Conservation (phyloP, 2,888 invertebrate species). For the Drosophila emarginata region DNA sequence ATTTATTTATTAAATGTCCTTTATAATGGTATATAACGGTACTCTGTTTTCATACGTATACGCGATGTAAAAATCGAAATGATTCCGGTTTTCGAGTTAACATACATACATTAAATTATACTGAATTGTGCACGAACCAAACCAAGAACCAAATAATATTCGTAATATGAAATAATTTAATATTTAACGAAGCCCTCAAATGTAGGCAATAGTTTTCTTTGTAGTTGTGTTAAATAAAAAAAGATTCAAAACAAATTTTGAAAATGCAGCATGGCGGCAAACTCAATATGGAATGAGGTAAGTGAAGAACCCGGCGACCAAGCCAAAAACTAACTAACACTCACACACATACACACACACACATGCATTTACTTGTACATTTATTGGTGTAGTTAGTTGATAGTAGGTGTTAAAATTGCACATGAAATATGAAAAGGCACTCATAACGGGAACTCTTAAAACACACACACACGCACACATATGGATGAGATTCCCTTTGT, state of each 20-base stretch:
- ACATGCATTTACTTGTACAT: slow-evolving; percentile 25
- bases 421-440: slow-evolving; percentile 73
- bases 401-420: slow-evolving; percentile 75
- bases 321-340: slow-evolving; percentile 4
- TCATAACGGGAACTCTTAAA: slow-evolving; percentile 41
- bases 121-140: too few relatives aligned
- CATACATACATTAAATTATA: too few relatives aligned
- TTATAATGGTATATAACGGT: too few relatives aligned
- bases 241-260: not conserved
- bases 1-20: too few relatives aligned
- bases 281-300: not conserved
- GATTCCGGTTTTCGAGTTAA: too few relatives aligned
- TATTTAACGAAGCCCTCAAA: not conserved
- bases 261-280: not conserved
- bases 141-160: too few relatives aligned
- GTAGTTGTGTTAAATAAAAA: not conserved
- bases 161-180: not conserved
- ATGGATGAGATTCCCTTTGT: not conserved
- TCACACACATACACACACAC: slow-evolving; percentile 10
- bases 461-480: slow-evolving; percentile 4
- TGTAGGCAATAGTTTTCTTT: not conserved
- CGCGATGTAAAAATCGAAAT: too few relatives aligned
- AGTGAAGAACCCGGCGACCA: not conserved
- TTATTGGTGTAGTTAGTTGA: slow-evolving; percentile 63
- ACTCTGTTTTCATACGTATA: too few relatives aligned